Evolutionary conservation across 2,888 invertebrate genomes (phyloP).

Genomic region (Enchytraeus crypticus): DNA sequence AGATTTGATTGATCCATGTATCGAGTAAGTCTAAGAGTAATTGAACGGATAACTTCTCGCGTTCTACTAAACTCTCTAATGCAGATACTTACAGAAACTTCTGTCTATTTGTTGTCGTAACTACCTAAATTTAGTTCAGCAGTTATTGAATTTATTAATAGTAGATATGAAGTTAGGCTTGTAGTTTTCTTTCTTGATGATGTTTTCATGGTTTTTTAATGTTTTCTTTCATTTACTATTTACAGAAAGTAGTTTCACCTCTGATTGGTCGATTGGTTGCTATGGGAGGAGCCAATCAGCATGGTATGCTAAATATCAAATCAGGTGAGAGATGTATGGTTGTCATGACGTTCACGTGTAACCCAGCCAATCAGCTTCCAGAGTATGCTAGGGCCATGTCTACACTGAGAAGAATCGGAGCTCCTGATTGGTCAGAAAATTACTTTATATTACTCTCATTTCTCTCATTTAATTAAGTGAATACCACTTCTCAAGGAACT

Average conservation of each 20-base stretch:
- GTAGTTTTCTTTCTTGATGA: too few species aligned
- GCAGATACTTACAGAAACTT: too few species aligned
- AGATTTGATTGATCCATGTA: too few species aligned
- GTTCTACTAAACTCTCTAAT: too few species aligned
- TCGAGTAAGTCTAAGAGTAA: too few species aligned
- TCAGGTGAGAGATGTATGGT: slow-evolving; percentile 55
- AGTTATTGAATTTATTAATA: too few species aligned
- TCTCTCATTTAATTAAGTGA: not conserved
- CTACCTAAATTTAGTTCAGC: too few species aligned
- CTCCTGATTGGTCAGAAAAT: not conserved
- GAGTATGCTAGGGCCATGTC: slow-evolving; percentile 15
- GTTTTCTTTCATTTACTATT: not conserved
- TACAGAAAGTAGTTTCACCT: slow-evolving; percentile 47
- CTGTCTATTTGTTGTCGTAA: too few species aligned
- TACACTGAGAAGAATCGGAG: not conserved
- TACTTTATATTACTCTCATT: not conserved
- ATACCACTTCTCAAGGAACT: too few species aligned
- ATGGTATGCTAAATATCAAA: slow-evolving; percentile 56
- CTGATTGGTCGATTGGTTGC: slow-evolving; percentile 57
- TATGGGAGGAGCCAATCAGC: slow-evolving; percentile 57
- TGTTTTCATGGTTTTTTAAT: too few species aligned
- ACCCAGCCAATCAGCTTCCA: slow-evolving; percentile 44
- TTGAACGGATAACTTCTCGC: too few species aligned
- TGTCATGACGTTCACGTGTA: slow-evolving; percentile 58
- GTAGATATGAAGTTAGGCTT: not conserved